Evolutionary conservation across 2,888 invertebrate genomes (phyloP).

Genomic region (Apamea anceps): DNA sequence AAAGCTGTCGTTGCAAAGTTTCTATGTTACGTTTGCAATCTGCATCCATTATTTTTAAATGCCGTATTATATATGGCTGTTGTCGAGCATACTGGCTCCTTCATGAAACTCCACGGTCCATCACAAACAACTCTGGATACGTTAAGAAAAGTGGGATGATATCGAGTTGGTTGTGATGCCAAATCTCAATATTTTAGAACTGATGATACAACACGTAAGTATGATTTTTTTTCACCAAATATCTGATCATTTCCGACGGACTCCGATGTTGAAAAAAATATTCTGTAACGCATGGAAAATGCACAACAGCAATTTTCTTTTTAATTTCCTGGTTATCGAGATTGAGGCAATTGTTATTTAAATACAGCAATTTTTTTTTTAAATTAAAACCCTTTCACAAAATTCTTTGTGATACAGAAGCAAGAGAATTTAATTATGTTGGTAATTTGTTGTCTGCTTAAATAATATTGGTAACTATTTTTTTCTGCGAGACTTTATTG

Average conservation of each 20-base stretch:
- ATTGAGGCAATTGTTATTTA: not conserved
- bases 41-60: not conserved
- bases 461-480: not conserved
- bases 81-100: too few relatives aligned
- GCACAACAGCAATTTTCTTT: slow-evolving; percentile 7
- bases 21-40: not conserved
- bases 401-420: not conserved
- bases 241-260: too few relatives aligned
- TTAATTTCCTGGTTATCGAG: not conserved
- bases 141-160: too few relatives aligned
- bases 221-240: too few relatives aligned
- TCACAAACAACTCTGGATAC: too few relatives aligned
- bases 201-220: too few relatives aligned
- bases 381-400: not conserved
- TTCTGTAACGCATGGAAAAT: not conserved
- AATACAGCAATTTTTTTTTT: too few relatives aligned
- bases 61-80: too few relatives aligned
- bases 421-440: not conserved
- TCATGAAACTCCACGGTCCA: too few relatives aligned
- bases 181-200: not conserved
- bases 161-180: too few relatives aligned
- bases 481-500: not conserved
- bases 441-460: not conserved
- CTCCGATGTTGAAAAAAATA: too few relatives aligned
- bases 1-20: not conserved